Evolutionary conservation across 2,888 invertebrate genomes (phyloP).

Genomic region (Autographa pulchrina): DNA sequence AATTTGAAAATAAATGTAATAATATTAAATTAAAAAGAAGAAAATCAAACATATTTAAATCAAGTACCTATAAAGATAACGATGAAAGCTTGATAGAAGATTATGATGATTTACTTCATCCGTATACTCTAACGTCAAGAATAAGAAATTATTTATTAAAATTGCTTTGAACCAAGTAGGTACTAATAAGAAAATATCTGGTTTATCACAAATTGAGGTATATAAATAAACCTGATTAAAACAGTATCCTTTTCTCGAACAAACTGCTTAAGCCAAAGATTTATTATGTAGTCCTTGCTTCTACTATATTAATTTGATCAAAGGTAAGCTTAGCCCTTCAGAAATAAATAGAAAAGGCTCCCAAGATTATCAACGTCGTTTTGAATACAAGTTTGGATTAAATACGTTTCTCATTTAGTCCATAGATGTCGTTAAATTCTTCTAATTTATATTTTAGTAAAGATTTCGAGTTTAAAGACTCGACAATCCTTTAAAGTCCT

Average conservation of each 20-base stretch:
- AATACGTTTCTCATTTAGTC: constrained; percentile 3
- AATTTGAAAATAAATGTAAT: too few relatives aligned
- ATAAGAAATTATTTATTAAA: too few relatives aligned
- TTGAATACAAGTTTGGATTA: constrained; percentile 8
- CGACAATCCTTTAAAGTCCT: neutral
- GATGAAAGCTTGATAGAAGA: too few relatives aligned
- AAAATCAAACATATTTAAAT: too few relatives aligned
- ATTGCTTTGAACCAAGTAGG: neutral
- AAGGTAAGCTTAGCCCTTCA: constrained; percentile 7
- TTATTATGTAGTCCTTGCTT: constrained; percentile 2
- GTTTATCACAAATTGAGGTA: neutral
- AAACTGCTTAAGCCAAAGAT: constrained; percentile 5
- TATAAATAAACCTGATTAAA: constrained; percentile 2
- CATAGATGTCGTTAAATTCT: constrained; percentile 1
- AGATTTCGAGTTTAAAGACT: neutral
- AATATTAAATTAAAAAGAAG: too few relatives aligned
- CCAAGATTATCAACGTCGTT: constrained; percentile 3
- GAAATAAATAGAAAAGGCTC: constrained; percentile 6
- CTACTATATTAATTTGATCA: constrained; percentile 10
- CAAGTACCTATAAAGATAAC: too few relatives aligned
- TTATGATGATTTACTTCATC: too few relatives aligned
- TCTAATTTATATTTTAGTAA: constrained; percentile 29
- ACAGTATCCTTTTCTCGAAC: neutral
- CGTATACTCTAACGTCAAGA: too few relatives aligned
- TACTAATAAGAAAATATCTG: neutral